These are phyloP conservation scores for Adineta ricciae DNA, from an alignment of 2,888 invertebrate genomes.

Conservation along the genomic window DNA sequence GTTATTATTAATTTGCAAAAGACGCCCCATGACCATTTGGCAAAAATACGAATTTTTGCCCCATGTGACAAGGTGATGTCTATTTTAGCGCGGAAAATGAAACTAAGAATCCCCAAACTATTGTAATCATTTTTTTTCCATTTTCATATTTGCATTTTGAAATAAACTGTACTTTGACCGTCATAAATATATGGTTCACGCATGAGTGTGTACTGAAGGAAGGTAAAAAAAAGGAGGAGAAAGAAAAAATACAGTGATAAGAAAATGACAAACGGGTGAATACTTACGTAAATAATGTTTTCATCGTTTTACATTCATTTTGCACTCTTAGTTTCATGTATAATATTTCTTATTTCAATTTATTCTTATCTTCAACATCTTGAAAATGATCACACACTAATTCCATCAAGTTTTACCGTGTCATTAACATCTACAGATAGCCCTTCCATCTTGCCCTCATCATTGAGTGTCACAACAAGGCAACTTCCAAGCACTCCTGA, in stretches of 20 bases:
- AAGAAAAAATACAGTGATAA: neutral
- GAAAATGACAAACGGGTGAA: neutral
- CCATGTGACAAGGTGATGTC: slow-evolving; percentile 23
- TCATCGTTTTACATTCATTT: neutral
- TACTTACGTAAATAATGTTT: neutral
- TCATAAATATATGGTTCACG: neutral
- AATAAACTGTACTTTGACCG: neutral
- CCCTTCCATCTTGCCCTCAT: neutral
- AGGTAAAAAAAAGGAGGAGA: neutral
- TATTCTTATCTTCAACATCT: neutral
- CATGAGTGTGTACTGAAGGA: neutral
- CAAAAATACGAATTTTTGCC: slow-evolving; percentile 19
- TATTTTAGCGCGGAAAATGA: neutral
- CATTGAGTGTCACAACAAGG: neutral
- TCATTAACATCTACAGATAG: neutral
- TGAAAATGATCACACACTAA: neutral
- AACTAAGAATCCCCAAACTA: neutral
- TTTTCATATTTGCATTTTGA: neutral
- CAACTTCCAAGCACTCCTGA: no score
- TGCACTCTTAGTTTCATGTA: neutral
- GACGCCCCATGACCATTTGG: slow-evolving; percentile 21
- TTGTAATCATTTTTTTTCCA: neutral
- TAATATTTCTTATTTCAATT: neutral
- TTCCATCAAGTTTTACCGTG: neutral
- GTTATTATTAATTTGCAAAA: slow-evolving; percentile 30